These are phyloP conservation scores for Endotricha flammealis DNA, from an alignment of 2,888 invertebrate genomes.

Conservation along the genomic window DNA sequence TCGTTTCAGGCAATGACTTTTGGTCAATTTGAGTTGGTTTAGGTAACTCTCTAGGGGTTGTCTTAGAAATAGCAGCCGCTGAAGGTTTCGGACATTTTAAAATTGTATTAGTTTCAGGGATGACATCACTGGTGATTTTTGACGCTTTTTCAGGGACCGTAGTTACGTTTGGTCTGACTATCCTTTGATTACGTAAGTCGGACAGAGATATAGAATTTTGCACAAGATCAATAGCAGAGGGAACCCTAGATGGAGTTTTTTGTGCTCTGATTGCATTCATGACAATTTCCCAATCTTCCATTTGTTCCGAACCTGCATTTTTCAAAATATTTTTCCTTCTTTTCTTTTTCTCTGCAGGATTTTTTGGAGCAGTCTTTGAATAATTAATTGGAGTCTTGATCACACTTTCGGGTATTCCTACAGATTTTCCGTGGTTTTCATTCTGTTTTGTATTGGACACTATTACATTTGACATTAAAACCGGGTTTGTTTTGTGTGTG, in stretches of 20 bases:
- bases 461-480: background rate
- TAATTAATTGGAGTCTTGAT: background rate
- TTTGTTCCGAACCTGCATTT: constrained; percentile 10
- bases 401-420: background rate
- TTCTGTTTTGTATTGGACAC: background rate
- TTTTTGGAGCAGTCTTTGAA: constrained; percentile 1
- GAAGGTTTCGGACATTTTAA: background rate
- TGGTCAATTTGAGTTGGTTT: background rate
- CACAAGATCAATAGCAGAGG: constrained; percentile 52
- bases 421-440: background rate
- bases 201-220: constrained; percentile 39
- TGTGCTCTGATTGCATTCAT: constrained; percentile 54
- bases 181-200: constrained; percentile 26
- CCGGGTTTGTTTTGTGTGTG: background rate
- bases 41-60: background rate
- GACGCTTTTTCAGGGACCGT: too few relatives aligned
- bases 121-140: too few relatives aligned
- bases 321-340: constrained; percentile 13
- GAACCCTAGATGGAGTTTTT: constrained; percentile 58
- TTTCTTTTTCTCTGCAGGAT: background rate
- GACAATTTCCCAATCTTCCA: constrained; percentile 53
- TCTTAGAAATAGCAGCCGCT: background rate
- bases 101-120: background rate
- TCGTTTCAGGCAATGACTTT: constrained; percentile 1
- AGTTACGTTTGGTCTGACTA: constrained; percentile 13